These are phyloP conservation scores for Catocala sponsa DNA, from an alignment of 2,888 invertebrate genomes.

Conservation along the genomic window DNA sequence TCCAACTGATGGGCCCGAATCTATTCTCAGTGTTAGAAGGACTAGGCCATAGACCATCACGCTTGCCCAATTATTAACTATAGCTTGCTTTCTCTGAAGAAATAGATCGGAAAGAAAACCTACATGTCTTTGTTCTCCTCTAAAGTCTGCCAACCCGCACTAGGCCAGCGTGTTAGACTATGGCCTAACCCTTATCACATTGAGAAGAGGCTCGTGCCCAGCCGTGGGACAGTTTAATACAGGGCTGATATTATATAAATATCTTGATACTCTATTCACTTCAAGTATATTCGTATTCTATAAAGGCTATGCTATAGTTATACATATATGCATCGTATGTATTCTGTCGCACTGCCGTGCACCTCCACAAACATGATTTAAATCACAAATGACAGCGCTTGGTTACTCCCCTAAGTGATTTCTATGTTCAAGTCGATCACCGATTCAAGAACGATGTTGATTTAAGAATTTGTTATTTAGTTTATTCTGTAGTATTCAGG, in stretches of 20 bases:
- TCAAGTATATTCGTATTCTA: conserved; percentile 3
- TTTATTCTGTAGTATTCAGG: conserved; percentile 10
- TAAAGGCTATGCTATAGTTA: conserved; percentile 18
- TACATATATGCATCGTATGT: conserved; percentile 31
- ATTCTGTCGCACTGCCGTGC: conserved; percentile 48
- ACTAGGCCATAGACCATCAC: too few species aligned
- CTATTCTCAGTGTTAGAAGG: too few species aligned
- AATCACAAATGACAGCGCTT: conserved; percentile 64
- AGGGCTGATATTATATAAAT: neutral
- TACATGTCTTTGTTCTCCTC: too few species aligned
- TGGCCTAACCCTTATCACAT: too few species aligned
- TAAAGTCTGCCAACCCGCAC: too few species aligned
- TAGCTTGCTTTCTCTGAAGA: too few species aligned
- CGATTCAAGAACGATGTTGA: conserved; percentile 32
- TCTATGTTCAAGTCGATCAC: conserved; percentile 49
- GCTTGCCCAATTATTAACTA: too few species aligned
- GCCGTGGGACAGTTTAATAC: too few species aligned
- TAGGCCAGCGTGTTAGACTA: too few species aligned
- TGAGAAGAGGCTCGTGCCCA: too few species aligned
- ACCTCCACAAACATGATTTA: conserved; percentile 63
- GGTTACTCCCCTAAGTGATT: conserved; percentile 58
- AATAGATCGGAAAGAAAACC: too few species aligned
- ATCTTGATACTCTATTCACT: conserved; percentile 11
- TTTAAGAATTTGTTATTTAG: conserved; percentile 22
- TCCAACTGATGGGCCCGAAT: too few species aligned